Evolutionary conservation across 1,140 invertebrate species (phyloP), one percentile per base, ranked within the genome.

Genomic region (Diprion similis): DNA sequence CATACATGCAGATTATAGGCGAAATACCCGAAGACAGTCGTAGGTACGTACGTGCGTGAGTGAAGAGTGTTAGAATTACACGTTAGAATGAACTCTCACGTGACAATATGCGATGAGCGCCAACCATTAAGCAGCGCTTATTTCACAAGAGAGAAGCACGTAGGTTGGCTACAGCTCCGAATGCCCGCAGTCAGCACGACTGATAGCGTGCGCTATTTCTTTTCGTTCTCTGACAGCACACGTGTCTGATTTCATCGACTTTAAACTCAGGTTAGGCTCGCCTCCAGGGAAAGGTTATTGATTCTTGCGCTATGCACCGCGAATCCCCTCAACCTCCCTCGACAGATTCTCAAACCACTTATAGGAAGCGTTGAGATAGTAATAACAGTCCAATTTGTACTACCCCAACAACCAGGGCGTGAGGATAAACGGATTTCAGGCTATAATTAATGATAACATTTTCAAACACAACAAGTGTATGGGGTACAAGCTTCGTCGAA

Each of bases 141-240:
- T 59, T 59, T 59, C 51, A 59, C 51, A 59, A 59, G 51, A 59
- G 51, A 59, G 9, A 59, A 59, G n/a, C 11, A 59, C 51, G 51
- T 59, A 59, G 51, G 51, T 9, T 59, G 51, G 51, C 6, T 37
- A 37, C 6, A 37, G 24, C 51, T 15, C 51, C 51, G 51, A 59
- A 59, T 17, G 51, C 51, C 51, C 11, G 51, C 51, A 59, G 51
- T 59, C 51, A 17, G 51, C 51, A 59, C 51, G 51, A 59, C 51
- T 59, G 51, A 59, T 59, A 59, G 51, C 51, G 51, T 59, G 51
- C 51, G 51, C 51, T 59, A 59, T 59, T 59, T 59, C n/a, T 17
- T 59, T 59, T 59, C 51, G n/a, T 59, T 59, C 11, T 8, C 51
- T 59, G 11, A 59, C 3, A 59, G 51, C n/a, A 59, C 51, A 59